These are phyloP conservation scores for Plutomurus gul DNA, from an alignment of 1,140 invertebrate genomes.

Conservation along the genomic window DNA sequence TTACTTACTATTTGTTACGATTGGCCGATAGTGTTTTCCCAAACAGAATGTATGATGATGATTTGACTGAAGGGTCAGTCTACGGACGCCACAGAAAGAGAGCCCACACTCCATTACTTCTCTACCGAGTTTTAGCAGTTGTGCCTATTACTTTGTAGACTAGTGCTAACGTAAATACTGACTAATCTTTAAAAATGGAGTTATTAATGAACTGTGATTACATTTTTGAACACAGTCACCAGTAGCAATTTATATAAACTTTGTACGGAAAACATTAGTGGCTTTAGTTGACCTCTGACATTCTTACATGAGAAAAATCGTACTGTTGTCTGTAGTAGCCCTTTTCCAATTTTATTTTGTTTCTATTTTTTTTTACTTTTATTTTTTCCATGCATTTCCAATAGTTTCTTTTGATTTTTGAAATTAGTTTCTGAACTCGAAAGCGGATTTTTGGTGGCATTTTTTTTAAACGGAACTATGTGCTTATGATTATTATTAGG, in stretches of 20 bases:
- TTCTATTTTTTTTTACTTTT: background rate
- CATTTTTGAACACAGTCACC: background rate
- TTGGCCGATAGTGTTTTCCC: too few species aligned
- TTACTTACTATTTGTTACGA: too few species aligned
- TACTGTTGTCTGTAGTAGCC: background rate
- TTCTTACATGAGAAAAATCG: background rate
- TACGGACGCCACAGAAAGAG: too few species aligned
- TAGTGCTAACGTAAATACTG: too few species aligned
- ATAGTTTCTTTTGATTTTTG: constrained; percentile 14
- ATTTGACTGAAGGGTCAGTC: too few species aligned
- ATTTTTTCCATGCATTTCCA: background rate
- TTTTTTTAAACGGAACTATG: constrained; percentile 19
- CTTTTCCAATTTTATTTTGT: background rate
- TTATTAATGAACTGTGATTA: constrained; percentile 2
- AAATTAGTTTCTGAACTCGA: constrained; percentile 10
- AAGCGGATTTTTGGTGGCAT: constrained; percentile 6
- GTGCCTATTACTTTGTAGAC: background rate
- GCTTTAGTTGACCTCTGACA: background rate
- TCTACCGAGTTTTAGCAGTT: background rate
- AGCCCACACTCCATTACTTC: constrained; percentile 29
- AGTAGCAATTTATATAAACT: background rate
- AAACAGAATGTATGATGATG: too few species aligned
- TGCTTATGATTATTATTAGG: constrained; percentile 60
- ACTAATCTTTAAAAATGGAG: background rate
- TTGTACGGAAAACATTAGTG: background rate